Evolutionary conservation across 2,113 vertebrate species (phyloP).

Genomic region (Phylloscopus whistleri): DNA sequence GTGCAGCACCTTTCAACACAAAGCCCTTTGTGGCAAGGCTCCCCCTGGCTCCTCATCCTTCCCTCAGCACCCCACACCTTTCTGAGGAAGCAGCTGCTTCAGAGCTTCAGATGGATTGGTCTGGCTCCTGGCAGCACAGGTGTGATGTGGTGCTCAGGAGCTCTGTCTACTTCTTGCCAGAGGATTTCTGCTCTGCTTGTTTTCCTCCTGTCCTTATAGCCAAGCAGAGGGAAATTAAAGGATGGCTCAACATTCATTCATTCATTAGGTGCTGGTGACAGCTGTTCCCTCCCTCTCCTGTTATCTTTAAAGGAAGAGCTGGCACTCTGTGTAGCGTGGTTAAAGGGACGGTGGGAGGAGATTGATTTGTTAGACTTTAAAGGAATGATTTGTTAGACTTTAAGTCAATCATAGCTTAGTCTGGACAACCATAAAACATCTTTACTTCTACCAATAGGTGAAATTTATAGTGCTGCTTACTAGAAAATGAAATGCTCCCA

Average conservation of each 20-base stretch:
- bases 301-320: not conserved
- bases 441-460: constrained; percentile 9
- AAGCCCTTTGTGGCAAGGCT: rapidly evolving
- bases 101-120: not conserved
- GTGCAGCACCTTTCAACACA: not conserved
- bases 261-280: not conserved
- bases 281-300: not conserved
- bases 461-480: constrained; percentile 19
- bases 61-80: not conserved
- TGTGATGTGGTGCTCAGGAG: not conserved
- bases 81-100: not conserved
- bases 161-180: not conserved
- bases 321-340: not conserved
- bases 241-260: not conserved
- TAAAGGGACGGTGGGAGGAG: not conserved
- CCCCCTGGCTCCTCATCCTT: not conserved
- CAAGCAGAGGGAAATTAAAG: not conserved
- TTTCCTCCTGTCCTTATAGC: not conserved
- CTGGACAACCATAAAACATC: constrained; percentile 30
- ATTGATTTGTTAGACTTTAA: not conserved
- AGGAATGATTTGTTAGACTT: constrained; percentile 2
- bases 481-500: not conserved
- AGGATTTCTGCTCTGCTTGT: not conserved
- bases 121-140: not conserved
- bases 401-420: constrained; percentile 33